Conservation (phyloP, 2,888 invertebrate genomes). For the Pammene aurita region DNA sequence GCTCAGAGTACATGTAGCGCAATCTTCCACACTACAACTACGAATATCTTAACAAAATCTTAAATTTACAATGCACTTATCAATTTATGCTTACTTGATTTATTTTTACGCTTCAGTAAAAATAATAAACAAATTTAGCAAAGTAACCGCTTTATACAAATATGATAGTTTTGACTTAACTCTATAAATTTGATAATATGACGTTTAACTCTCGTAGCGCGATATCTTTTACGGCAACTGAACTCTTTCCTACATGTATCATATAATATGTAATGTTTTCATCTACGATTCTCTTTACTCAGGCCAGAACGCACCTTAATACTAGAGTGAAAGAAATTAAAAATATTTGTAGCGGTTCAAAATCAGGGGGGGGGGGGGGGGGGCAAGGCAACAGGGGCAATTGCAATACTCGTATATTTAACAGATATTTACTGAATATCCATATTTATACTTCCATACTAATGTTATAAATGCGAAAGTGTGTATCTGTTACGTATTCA, state of each 20-base stretch:
- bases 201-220: neutral
- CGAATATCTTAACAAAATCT: constrained; percentile 28
- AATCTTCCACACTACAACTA: constrained; percentile 30
- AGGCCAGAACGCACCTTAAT: too few relatives aligned
- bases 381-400: too few relatives aligned
- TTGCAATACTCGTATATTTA: too few relatives aligned
- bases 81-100: constrained; percentile 41
- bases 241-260: neutral
- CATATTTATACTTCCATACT: too few relatives aligned
- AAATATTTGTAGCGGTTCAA: too few relatives aligned
- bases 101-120: constrained; percentile 39
- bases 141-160: constrained; percentile 22
- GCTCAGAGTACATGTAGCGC: constrained; percentile 40
- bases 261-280: neutral
- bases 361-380: too few relatives aligned
- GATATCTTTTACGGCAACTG: neutral
- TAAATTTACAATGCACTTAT: constrained; percentile 39
- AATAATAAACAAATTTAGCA: constrained; percentile 15
- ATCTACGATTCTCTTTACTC: too few relatives aligned
- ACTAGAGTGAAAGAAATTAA: too few relatives aligned
- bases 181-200: neutral
- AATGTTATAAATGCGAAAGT: too few relatives aligned
- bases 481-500: too few relatives aligned
- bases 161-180: constrained; percentile 18
- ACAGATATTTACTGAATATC: too few relatives aligned